These are phyloP conservation scores for Uropetala carovei DNA, from an alignment of 2,888 invertebrate species.

Conservation along the genomic window DNA sequence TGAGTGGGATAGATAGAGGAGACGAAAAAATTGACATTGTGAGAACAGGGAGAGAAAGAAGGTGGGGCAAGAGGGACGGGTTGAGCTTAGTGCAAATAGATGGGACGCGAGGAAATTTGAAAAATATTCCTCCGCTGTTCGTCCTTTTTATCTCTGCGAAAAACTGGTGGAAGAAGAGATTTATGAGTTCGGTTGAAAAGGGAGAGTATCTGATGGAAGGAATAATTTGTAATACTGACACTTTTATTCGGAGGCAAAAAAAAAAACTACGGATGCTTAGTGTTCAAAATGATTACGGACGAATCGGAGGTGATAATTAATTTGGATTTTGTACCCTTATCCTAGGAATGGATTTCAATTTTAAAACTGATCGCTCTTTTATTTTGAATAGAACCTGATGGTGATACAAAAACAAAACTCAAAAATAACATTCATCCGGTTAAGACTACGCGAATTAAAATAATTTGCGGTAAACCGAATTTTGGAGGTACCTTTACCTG, in stretches of 20 bases:
- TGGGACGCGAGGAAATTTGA: not conserved
- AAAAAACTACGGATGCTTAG: not conserved
- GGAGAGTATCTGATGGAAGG: not conserved
- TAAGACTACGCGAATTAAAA: no score
- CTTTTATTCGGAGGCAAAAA: not conserved
- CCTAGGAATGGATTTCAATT: not conserved
- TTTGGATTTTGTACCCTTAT: not conserved
- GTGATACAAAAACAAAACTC: not conserved
- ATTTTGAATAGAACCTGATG: not conserved
- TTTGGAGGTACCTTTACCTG: no score
- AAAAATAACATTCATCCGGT: not conserved
- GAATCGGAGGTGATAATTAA: not conserved
- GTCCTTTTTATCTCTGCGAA: not conserved
- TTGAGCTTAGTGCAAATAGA: not conserved
- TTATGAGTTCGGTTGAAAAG: not conserved
- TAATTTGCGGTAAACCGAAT: no score
- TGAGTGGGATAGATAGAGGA: no score
- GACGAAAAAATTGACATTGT: not conserved
- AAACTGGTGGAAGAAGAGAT: not conserved
- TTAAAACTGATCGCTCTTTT: conserved; percentile 9
- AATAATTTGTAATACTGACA: not conserved
- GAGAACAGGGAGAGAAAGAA: not conserved
- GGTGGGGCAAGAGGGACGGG: not conserved
- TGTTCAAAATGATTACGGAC: not conserved
- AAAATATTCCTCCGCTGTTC: not conserved